Base-by-base conservation (phyloP, 92 coral and sea anemone species). In the Desmophyllum pertusum region DNA sequence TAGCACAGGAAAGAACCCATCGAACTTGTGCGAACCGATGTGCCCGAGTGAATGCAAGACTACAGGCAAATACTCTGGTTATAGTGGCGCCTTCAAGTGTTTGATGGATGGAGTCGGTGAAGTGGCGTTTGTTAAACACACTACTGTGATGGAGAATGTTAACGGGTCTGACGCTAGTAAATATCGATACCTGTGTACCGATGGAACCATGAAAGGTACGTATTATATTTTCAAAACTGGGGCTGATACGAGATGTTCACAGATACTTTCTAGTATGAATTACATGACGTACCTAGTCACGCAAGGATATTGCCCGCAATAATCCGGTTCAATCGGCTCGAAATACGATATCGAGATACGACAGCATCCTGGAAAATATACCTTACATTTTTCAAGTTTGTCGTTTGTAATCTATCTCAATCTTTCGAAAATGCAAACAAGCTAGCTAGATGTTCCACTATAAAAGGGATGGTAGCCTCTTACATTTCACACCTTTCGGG, bases 81-180 rank as follows among this genome's bases (percentile, higher is more conserved):
- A 89, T 52, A 38, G 57, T 1, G 95, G 95, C 23, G 95, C 95
- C 17, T 89, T 92, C 81, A 75, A 64, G 57, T 92, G 95, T 73
- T 11, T 89, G 89, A 39, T 27, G 23, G 81, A 75, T 30, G 93
- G 71, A 6, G 73, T 31, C 2, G 90, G 91, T 5, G 89, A 89
- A 21, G 95, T 92, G 13, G 95, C 93, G 29, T 92, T 92, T 50
- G 74, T 92, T 6, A 92, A 92, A 81, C 91, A 92, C 23, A 57
- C 75, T 5, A 92, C 95, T 21, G 86, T 80, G 13, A 15, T 1
- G 7, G 79, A 75, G 0, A 82, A 73, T 35, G 59, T 39, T 9
- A 6, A 23, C 10, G 0, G 27, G 2, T 86, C 64, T 13, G 38
- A 63, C 30, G 14, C 50, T 23, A 18, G 65, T 29, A 70, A 79